Conservation (phyloP, 2,888 invertebrate genomes). For the Caradrina clavipalpis region DNA sequence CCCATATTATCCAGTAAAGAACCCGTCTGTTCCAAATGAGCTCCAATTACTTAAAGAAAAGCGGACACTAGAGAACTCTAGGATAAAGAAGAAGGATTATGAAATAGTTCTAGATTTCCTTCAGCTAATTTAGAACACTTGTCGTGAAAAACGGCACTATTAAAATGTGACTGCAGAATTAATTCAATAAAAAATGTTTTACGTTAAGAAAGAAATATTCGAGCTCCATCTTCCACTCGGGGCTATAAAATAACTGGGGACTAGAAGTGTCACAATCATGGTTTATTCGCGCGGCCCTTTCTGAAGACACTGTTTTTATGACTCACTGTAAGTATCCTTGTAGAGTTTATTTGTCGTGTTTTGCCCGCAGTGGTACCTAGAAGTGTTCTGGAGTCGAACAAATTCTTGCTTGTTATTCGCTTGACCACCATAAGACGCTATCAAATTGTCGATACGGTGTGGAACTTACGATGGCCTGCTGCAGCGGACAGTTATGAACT, state of each 20-base stretch:
- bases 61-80: conserved; percentile 31
- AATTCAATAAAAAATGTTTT: conserved; percentile 46
- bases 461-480: conserved; percentile 18
- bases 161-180: conserved; percentile 37
- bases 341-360: conserved; percentile 47
- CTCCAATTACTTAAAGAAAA: conserved; percentile 52
- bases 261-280: conserved; percentile 46
- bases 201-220: conserved; percentile 40
- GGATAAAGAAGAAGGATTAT: conserved; percentile 40
- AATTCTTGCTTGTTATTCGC: conserved; percentile 23
- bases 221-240: conserved; percentile 17
- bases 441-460: conserved; percentile 24
- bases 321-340: conserved; percentile 42
- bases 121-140: conserved; percentile 35
- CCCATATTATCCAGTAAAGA: conserved; percentile 28
- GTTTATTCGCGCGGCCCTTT: conserved; percentile 47
- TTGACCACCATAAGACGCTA: conserved; percentile 21
- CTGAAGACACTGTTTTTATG: conserved; percentile 51
- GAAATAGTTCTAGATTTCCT: conserved; percentile 48
- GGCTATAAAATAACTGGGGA: conserved; percentile 37
- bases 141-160: conserved; percentile 31
- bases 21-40: conserved; percentile 47
- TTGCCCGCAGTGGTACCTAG: conserved; percentile 28
- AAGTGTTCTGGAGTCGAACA: conserved; percentile 25
- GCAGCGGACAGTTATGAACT: conserved; percentile 17